Percentiles rank a stretch among this genome's conserved stretches.
These are phyloP conservation scores for Acanthaster planci DNA, from an alignment of 35 echinoderm and acorn worm genomes.

Conservation along the genomic window DNA sequence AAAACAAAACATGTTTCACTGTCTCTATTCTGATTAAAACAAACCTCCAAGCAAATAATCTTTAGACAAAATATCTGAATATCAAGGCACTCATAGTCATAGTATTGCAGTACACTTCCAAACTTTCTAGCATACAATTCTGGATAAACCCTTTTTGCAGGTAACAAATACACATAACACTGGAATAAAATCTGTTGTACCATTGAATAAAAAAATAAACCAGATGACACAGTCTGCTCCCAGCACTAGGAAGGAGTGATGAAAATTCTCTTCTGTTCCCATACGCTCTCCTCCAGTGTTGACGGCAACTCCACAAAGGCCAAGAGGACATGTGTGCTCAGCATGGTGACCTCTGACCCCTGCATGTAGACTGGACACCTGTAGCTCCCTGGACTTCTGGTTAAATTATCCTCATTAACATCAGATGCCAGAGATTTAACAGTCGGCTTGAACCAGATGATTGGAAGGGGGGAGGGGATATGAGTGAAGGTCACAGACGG, in stretches of 20 bases:
- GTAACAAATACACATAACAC: not conserved
- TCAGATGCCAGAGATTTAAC: not conserved
- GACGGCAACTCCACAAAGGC: conserved; percentile 30
- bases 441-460: conserved; percentile 79
- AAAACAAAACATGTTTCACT: too few relatives aligned
- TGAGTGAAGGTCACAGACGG: not conserved
- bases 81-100: too few relatives aligned
- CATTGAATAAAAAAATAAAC: too few relatives aligned
- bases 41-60: too few relatives aligned
- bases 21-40: too few relatives aligned
- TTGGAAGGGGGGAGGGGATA: conserved; percentile 44
- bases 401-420: not conserved
- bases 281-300: conserved; percentile 36
- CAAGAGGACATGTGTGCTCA: not conserved
- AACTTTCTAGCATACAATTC: too few relatives aligned
- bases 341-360: not conserved
- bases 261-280: conserved; percentile 43
- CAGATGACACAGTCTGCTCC: not conserved
- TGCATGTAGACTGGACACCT: conserved; percentile 25
- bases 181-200: too few relatives aligned
- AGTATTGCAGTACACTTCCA: too few relatives aligned
- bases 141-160: too few relatives aligned
- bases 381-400: not conserved
- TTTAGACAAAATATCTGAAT: too few relatives aligned
- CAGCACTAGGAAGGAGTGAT: not conserved